Evolutionary conservation across 53 echinoderm and acorn worm genomes (phyloP).

Genomic region (Luidia sarsii): DNA sequence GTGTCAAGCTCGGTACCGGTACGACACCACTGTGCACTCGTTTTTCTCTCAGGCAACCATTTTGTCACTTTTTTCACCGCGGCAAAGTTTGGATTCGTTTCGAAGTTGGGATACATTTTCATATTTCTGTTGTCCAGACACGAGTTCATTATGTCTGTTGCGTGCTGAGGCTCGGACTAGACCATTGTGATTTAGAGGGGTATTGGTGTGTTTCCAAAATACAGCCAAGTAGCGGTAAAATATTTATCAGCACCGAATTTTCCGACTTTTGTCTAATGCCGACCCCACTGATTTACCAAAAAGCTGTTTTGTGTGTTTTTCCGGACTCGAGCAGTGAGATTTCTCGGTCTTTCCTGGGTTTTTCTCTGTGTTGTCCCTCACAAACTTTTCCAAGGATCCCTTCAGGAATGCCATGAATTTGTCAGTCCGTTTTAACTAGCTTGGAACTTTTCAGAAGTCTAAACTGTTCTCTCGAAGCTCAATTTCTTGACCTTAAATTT

Average conservation of each 20-base stretch:
- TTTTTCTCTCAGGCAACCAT: not conserved
- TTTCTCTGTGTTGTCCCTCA: slow-evolving; percentile 4
- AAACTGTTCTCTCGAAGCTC: too few species aligned
- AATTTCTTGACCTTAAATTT: too few species aligned
- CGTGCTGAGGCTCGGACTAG: not conserved
- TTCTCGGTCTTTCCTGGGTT: too few species aligned
- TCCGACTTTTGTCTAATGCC: too few species aligned
- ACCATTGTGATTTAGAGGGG: slow-evolving; percentile 18
- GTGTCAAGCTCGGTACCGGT: not conserved
- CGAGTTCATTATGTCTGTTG: too few species aligned
- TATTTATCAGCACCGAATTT: too few species aligned
- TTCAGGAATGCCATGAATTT: slow-evolving; percentile 31
- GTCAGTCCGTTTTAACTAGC: slow-evolving; percentile 1
- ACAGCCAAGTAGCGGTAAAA: not conserved
- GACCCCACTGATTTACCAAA: too few species aligned
- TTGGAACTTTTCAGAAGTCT: too few species aligned
- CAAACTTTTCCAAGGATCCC: slow-evolving; percentile 12
- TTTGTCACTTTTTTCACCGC: not conserved
- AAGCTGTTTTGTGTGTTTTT: too few species aligned
- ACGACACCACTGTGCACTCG: not conserved
- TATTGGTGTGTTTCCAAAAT: not conserved
- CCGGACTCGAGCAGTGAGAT: too few species aligned
- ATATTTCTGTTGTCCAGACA: not conserved
- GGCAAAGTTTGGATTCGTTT: slow-evolving; percentile 11
- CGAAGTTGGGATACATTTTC: not conserved